These are phyloP conservation scores for Parthenolecanium corni DNA, from an alignment of 2,888 invertebrate genomes.

Conservation along the genomic window DNA sequence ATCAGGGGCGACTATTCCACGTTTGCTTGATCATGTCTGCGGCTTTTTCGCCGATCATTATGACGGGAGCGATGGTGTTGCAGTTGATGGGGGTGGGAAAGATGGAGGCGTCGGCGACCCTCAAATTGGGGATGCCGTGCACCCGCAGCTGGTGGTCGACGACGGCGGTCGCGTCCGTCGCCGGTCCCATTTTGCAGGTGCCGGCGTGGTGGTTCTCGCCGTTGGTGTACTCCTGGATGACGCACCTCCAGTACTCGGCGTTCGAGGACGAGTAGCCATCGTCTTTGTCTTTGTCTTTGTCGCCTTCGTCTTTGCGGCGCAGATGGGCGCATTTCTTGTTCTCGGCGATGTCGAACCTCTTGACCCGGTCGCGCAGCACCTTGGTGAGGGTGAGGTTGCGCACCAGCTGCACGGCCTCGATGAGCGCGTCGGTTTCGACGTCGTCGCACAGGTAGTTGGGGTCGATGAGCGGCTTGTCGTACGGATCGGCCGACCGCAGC, in stretches of 20 bases:
- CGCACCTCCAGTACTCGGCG: constrained; percentile 35
- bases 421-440: constrained; percentile 37
- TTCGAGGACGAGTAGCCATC: background rate
- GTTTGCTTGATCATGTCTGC: constrained; percentile 34
- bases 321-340: constrained; percentile 32
- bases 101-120: constrained; percentile 40
- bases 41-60: constrained; percentile 36
- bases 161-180: constrained; percentile 35
- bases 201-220: constrained; percentile 36
- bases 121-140: constrained; percentile 37
- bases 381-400: constrained; percentile 32
- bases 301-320: constrained; percentile 30
- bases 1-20: constrained; percentile 27
- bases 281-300: no score
- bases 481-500: constrained; percentile 41
- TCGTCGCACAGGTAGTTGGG: constrained; percentile 43
- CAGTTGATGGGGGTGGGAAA: constrained; percentile 39
- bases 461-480: constrained; percentile 42
- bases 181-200: constrained; percentile 38
- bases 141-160: constrained; percentile 37
- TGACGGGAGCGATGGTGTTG: constrained; percentile 36
- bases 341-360: constrained; percentile 32
- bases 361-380: constrained; percentile 33
- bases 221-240: constrained; percentile 33
- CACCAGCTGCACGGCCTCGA: constrained; percentile 36